Evolutionary conservation across 92 coral and sea anemone genomes (phyloP).

Genomic region (Pocillopora grandis): DNA sequence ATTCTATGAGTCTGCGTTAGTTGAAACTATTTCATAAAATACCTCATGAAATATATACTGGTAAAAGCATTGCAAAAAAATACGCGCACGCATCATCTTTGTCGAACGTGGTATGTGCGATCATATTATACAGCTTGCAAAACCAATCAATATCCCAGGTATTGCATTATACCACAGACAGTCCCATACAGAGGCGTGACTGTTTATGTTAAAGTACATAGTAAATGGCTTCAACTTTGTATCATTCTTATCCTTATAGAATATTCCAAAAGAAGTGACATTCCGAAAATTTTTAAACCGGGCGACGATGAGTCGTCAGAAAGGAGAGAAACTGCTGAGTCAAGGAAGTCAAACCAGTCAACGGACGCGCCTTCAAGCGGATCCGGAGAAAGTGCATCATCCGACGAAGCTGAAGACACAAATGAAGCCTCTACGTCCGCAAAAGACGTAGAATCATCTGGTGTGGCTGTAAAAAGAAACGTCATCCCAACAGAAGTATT

Average conservation of each 20-base stretch:
- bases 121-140: too few species aligned
- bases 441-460: conserved; percentile 20
- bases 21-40: too few species aligned
- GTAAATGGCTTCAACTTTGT: not conserved
- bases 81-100: too few species aligned
- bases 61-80: too few species aligned
- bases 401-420: conserved; percentile 1
- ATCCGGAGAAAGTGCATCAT: conserved; percentile 30
- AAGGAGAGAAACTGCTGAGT: conserved; percentile 9
- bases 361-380: conserved; percentile 15
- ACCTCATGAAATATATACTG: too few species aligned
- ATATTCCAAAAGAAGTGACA: conserved; percentile 41
- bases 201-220: not conserved
- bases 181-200: not conserved
- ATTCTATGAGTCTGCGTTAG: too few species aligned
- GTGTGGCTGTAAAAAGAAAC: conserved; percentile 48
- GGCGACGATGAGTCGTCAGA: conserved; percentile 29
- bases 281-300: conserved; percentile 46
- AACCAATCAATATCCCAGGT: too few species aligned
- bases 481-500: conserved; percentile 73
- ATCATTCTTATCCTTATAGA: not conserved
- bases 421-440: conserved; percentile 8
- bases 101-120: too few species aligned
- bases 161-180: too few species aligned
- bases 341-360: conserved; percentile 10